phyloP scores from a whole-genome alignment of 2,888 invertebrate species.

The Trissonchulus latispiculum region DNA sequence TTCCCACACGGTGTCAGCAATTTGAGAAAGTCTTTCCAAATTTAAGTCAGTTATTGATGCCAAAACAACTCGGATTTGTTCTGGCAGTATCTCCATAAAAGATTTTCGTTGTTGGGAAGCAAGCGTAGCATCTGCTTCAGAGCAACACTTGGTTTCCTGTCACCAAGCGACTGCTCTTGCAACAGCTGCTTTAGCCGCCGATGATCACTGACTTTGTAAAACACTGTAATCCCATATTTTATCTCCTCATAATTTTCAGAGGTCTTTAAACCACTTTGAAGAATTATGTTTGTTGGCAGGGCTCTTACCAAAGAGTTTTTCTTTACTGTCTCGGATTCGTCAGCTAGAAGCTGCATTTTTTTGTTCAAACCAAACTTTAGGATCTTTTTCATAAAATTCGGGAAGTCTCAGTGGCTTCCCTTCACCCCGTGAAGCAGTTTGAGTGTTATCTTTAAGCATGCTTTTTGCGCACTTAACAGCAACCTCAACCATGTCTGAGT shows the following conservation, averaged over 20 bases:
- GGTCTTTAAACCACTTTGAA: slow-evolving; percentile 12
- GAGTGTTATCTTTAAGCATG: neutral
- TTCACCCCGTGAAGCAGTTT: neutral
- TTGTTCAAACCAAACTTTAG: slow-evolving; percentile 8
- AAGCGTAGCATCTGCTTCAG: slow-evolving; percentile 8
- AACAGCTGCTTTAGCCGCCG: slow-evolving; percentile 6
- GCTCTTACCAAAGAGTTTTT: neutral
- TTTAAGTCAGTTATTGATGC: slow-evolving; percentile 7
- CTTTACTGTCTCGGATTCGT: neutral
- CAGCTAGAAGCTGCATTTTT: neutral
- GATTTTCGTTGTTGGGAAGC: slow-evolving; percentile 1
- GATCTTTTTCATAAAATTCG: neutral
- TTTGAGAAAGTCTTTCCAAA: neutral
- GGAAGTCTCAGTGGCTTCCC: slow-evolving; percentile 7
- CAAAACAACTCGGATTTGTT: neutral
- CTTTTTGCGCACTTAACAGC: neutral
- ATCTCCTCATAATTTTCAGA: slow-evolving; percentile 5
- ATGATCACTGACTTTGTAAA: slow-evolving; percentile 2
- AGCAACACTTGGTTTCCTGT: slow-evolving; percentile 10
- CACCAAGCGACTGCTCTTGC: slow-evolving; percentile 13
- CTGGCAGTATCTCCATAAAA: slow-evolving; percentile 10
- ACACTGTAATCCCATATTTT: neutral
- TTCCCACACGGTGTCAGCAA: slow-evolving; percentile 7
- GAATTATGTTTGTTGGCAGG: slow-evolving; percentile 11
- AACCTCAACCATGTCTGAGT: neutral